These are phyloP conservation scores for Holothuria glaberrima DNA, from an alignment of 35 echinoderm and acorn worm species.

Conservation along the genomic window DNA sequence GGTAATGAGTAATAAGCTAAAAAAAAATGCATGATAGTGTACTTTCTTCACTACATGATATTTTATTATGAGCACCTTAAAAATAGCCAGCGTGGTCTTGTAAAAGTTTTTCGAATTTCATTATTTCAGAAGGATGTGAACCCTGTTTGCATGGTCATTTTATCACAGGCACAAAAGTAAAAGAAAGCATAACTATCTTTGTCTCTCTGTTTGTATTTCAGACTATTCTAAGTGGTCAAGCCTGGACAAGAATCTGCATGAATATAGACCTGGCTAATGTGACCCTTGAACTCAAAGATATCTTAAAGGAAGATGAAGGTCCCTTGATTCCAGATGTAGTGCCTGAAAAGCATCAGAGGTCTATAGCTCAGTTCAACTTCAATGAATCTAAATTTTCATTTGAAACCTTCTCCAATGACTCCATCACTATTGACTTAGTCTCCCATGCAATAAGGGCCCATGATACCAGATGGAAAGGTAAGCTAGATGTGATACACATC, in stretches of 20 bases:
- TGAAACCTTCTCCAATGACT: slow-evolving; percentile 85
- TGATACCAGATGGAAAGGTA: slow-evolving; percentile 89
- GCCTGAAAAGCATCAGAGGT: slow-evolving; percentile 17
- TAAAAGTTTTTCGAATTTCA: too few relatives aligned
- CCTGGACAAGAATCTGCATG: slow-evolving; percentile 92
- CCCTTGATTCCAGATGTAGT: too few relatives aligned
- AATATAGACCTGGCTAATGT: slow-evolving; percentile 92
- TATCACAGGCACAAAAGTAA: too few relatives aligned
- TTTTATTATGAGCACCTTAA: too few relatives aligned
- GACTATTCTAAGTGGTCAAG: slow-evolving; percentile 94
- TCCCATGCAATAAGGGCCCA: slow-evolving; percentile 94
- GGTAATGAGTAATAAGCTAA: too few relatives aligned
- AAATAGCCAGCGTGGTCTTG: too few relatives aligned
- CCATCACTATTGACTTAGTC: slow-evolving; percentile 89
- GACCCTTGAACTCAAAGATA: slow-evolving; percentile 78
- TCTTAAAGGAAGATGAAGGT: neutral
- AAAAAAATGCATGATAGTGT: too few relatives aligned
- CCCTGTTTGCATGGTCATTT: too few relatives aligned
- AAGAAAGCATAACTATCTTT: neutral
- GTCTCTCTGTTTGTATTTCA: slow-evolving; percentile 54
- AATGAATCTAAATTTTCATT: slow-evolving; percentile 94
- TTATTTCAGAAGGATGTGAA: too few relatives aligned
- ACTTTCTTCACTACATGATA: too few relatives aligned
- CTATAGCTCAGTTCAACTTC: slow-evolving; percentile 90
- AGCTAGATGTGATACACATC: neutral